A percentile compares a stretch with the other conserved stretches of the same genome.
phyloP scores from a whole-genome alignment of 2,797 vertebrate species.

The Chaetophractus vellerosus region DNA sequence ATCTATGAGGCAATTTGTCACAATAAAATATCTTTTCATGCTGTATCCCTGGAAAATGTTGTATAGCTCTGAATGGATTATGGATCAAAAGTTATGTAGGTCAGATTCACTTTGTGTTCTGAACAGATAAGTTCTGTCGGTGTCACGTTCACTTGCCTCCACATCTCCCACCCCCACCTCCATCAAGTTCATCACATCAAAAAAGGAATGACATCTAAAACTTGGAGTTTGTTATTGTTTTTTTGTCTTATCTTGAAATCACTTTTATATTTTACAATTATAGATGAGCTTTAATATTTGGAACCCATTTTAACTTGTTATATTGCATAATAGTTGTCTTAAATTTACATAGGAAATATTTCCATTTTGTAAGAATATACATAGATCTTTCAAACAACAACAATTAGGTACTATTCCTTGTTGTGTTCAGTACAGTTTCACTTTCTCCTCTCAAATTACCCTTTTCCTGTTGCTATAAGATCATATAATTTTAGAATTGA shows the following conservation, averaged over 20 bases:
- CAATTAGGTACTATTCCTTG: neutral
- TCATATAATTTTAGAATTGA: neutral
- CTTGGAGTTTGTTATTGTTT: neutral
- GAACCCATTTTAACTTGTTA: neutral
- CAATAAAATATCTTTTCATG: neutral
- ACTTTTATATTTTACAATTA: constrained; percentile 24
- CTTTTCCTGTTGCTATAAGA: neutral
- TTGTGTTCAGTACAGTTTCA: neutral
- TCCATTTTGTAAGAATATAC: neutral
- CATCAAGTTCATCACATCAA: neutral
- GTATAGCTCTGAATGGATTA: neutral
- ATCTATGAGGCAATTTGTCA: neutral
- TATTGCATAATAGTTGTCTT: neutral
- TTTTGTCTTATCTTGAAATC: neutral
- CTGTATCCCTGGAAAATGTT: neutral
- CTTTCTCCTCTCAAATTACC: fast-evolving
- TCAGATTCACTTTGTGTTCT: neutral
- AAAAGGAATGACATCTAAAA: neutral
- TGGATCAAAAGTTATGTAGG: neutral
- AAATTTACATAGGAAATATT: neutral
- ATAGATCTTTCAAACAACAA: neutral
- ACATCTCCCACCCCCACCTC: too few species aligned
- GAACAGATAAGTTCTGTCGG: neutral
- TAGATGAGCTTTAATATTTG: neutral
- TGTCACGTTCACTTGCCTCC: neutral